Conservation (phyloP, 2,113 vertebrate genomes). For the Oncorhynchus tshawytscha region DNA sequence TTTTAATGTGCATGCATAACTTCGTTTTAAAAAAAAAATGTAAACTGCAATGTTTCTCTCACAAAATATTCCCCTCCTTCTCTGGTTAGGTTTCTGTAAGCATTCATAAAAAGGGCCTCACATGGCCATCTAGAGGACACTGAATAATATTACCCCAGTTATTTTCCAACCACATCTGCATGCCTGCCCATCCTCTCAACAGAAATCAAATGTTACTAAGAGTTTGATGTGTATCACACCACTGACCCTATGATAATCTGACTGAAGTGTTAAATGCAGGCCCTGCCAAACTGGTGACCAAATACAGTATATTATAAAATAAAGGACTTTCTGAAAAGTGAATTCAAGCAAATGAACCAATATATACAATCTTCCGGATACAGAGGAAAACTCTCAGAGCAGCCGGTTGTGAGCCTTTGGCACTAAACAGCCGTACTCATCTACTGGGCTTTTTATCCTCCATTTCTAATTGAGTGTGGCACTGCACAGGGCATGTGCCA, state of each 20-base stretch:
- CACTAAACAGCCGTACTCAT: neutral
- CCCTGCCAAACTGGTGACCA: too few species aligned
- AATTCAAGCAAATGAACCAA: too few species aligned
- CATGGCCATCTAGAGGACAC: slow-evolving; percentile 29
- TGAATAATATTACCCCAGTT: neutral
- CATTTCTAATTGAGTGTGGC: slow-evolving; percentile 31
- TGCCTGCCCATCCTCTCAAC: neutral
- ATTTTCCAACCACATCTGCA: neutral
- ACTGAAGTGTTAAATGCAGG: neutral
- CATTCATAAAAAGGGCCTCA: neutral
- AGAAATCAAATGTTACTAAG: neutral
- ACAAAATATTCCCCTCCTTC: too few species aligned
- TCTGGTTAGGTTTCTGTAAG: too few species aligned
- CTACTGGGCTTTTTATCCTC: slow-evolving; percentile 22
- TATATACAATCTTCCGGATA: neutral
- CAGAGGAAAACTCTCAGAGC: neutral
- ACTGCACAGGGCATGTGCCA: slow-evolving; percentile 35
- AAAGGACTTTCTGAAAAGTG: neutral
- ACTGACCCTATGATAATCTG: neutral
- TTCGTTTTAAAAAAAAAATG: too few species aligned
- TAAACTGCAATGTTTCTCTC: too few species aligned
- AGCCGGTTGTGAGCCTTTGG: neutral
- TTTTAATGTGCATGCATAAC: too few species aligned
- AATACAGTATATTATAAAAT: neutral
- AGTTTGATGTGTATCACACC: neutral